A percentile compares a stretch with the other conserved stretches of the same genome.
These are phyloP conservation scores for zebrafish (Danio rerio) DNA, from an alignment of 2,113 vertebrate genomes.

Conservation along the genomic window DNA sequence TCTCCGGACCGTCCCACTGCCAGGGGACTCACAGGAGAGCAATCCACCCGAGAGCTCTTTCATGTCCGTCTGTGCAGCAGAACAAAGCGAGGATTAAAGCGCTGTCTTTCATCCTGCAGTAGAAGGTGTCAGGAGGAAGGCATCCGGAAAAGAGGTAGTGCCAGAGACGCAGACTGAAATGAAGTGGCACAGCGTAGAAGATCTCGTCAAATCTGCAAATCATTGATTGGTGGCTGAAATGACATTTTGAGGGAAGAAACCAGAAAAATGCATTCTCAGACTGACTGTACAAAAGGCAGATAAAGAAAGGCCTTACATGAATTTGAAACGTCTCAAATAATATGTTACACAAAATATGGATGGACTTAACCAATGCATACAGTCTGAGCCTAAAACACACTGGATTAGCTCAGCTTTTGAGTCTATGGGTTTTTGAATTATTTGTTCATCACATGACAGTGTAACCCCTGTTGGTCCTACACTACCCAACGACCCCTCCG, in stretches of 20 bases:
- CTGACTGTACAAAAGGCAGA: conserved; percentile 51
- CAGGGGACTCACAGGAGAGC: conserved; percentile 72
- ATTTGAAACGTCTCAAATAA: neutral
- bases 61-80: conserved; percentile 82
- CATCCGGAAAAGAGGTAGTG: conserved; percentile 25
- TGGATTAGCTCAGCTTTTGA: too few relatives aligned
- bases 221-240: conserved; percentile 62
- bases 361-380: too few relatives aligned
- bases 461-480: too few relatives aligned
- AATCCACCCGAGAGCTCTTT: conserved; percentile 83
- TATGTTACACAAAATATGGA: neutral
- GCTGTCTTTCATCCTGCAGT: conserved; percentile 74
- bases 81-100: conserved; percentile 83
- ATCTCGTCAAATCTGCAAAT: conserved; percentile 27
- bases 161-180: conserved; percentile 57
- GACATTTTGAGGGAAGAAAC: conserved; percentile 54
- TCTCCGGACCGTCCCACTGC: conserved; percentile 71
- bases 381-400: too few relatives aligned
- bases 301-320: neutral
- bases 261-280: conserved; percentile 17
- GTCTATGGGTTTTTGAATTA: too few relatives aligned
- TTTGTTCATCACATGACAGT: too few relatives aligned
- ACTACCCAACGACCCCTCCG: too few relatives aligned
- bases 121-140: conserved; percentile 55
- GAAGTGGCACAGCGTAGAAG: conserved; percentile 64